Base-by-base conservation (phyloP, 2,797 vertebrate species). In the Tapirus indicus region DNA sequence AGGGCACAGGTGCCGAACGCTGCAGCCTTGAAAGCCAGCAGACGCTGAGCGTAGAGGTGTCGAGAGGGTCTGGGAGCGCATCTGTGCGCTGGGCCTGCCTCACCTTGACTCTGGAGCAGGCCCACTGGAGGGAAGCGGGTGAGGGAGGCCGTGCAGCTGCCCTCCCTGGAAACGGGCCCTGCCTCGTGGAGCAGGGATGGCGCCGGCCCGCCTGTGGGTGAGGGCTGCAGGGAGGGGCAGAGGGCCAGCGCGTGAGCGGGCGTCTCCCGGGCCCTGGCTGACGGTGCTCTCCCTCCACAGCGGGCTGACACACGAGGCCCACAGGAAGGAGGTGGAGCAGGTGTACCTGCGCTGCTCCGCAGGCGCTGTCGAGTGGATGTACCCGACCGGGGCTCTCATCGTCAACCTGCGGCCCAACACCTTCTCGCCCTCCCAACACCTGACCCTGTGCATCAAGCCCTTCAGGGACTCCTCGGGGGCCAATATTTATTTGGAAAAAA, bases 401-500 rank as follows among this genome's bases (percentile, higher is more conserved):
- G 99, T 99, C 98, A 99, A 99, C 99, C 99, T 99, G 84, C 98
- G 99, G 5, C 99, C 99, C 98, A 99, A 99, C 98, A 99, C 98
- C n/a, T 98, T 98, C 54, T 99, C 99, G 4, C 98, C 99, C 0
- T 98, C 99, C 21, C 98, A 99, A 90, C 99, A 98, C 95, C 99
- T 99, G 98, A 99, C 99, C 7, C 99, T 99, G 98, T 99, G 99
- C 99, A 99, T 99, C 98, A 99, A 99, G 95, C 99, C 99, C 91
- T 99, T 99, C 58, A 97, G 97, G 14, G 99, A 99, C 98, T 99
- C 99, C 80, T 99, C 99, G 7, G 99, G 99, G 97, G 99, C 99
- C 95, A 99, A 99, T 99, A 98, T 99, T 99, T 99, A 99, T 99
- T 99, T 99, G 99, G 99, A 99, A 98, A 99, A 99, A 79, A 99